Evolutionary conservation across 92 coral and sea anemone species (phyloP).

Genomic region (Paragorgia papillata): DNA sequence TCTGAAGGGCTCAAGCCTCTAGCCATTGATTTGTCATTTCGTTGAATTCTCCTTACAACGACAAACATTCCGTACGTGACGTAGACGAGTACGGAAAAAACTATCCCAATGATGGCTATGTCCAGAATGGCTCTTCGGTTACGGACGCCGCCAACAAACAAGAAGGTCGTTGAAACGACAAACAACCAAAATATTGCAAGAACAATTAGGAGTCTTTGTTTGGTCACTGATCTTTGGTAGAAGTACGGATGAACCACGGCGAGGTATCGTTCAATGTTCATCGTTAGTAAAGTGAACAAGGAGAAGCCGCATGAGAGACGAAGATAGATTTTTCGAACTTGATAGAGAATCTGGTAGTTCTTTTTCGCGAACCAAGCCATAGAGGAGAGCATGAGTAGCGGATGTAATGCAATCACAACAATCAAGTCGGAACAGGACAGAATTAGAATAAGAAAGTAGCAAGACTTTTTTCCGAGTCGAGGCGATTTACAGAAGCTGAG

Average conservation of each 20-base stretch:
- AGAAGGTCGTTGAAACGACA: neutral
- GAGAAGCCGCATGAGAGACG: slow-evolving; percentile 6
- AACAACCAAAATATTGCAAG: slow-evolving; percentile 8
- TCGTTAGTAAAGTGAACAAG: slow-evolving; percentile 5
- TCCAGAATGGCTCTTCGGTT: neutral
- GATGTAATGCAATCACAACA: slow-evolving; percentile 8
- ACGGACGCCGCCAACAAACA: neutral
- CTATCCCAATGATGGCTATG: neutral
- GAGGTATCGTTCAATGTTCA: slow-evolving; percentile 35
- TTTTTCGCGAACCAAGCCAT: neutral
- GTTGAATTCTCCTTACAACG: neutral
- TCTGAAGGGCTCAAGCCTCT: too few species aligned
- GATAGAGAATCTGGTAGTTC: neutral
- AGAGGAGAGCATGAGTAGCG: neutral
- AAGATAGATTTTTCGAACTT: neutral
- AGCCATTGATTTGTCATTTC: neutral
- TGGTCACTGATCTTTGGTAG: slow-evolving; percentile 14
- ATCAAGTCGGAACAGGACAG: slow-evolving; percentile 17
- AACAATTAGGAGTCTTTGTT: neutral
- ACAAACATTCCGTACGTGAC: neutral
- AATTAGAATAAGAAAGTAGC: slow-evolving; percentile 6
- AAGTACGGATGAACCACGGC: slow-evolving; percentile 21
- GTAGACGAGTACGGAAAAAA: too few species aligned
- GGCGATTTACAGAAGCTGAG: slow-evolving; percentile 24
- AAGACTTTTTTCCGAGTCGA: slow-evolving; percentile 1